Evolutionary conservation across 2,113 vertebrate genomes (phyloP).

Genomic region (Lutjanus erythropterus): DNA sequence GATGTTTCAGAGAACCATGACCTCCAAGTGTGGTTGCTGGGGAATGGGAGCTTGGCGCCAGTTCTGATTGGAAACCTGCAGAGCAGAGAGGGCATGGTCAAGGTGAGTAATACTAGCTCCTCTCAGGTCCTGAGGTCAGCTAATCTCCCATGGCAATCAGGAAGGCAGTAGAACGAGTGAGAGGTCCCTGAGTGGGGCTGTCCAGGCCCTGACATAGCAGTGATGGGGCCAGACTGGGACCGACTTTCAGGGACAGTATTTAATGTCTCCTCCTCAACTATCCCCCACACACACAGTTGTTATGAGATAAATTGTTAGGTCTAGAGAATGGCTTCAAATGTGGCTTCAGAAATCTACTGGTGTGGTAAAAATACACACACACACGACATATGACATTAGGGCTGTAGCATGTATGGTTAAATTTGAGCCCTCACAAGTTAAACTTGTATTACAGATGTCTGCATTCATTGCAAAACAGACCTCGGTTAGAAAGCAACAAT

Average conservation of each 20-base stretch:
- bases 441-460: background rate
- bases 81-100: slow-evolving; percentile 60
- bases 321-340: background rate
- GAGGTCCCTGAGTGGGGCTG: slow-evolving; percentile 43
- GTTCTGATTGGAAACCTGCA: slow-evolving; percentile 70
- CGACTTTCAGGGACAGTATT: slow-evolving; percentile 25
- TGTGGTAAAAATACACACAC: background rate
- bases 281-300: background rate
- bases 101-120: slow-evolving; percentile 70
- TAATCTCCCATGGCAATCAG: slow-evolving; percentile 75
- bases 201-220: slow-evolving; percentile 46
- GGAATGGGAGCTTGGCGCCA: slow-evolving; percentile 46
- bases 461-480: background rate
- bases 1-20: slow-evolving; percentile 70
- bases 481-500: slow-evolving; percentile 6
- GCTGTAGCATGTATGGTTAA: background rate
- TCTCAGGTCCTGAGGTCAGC: slow-evolving; percentile 66
- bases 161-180: slow-evolving; percentile 55
- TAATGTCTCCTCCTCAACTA: slow-evolving; percentile 26
- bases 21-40: slow-evolving; percentile 55
- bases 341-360: background rate
- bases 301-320: background rate
- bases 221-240: slow-evolving; percentile 51
- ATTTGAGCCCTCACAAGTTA: background rate
- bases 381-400: background rate